Percentiles rank a stretch among this genome's conserved stretches.
These are phyloP conservation scores for Microcebus ravelobensis DNA, from an alignment of 2,113 vertebrate genomes.

Conservation along the genomic window DNA sequence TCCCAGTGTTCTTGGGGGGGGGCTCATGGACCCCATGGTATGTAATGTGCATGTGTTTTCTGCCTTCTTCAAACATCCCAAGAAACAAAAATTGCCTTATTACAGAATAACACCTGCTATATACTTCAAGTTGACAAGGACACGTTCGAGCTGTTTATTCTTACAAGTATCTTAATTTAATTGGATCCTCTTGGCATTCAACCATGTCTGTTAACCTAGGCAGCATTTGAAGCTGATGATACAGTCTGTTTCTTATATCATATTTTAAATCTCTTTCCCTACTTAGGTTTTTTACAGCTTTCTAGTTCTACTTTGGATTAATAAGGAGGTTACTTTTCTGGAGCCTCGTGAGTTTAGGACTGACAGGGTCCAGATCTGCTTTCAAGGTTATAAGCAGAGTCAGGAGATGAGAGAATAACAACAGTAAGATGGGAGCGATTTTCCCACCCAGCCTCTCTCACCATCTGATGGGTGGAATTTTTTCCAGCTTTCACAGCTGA, in stretches of 20 bases:
- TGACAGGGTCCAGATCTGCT: background rate
- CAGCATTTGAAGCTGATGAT: slow-evolving; percentile 12
- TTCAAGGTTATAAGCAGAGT: background rate
- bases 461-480: slow-evolving; percentile 68
- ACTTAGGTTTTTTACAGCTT: background rate
- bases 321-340: background rate
- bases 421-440: slow-evolving; percentile 31
- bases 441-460: slow-evolving; percentile 38
- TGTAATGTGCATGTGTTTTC: background rate
- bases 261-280: background rate
- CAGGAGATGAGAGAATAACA: background rate
- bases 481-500: slow-evolving; percentile 64
- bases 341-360: background rate
- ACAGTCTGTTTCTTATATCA: background rate
- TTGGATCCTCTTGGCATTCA: background rate
- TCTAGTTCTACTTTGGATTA: background rate
- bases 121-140: background rate
- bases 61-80: background rate
- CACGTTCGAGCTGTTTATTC: background rate
- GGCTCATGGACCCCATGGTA: background rate
- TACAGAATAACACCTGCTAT: background rate
- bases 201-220: background rate
- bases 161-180: slow-evolving; percentile 16
- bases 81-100: background rate
- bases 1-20: background rate